phyloP scores from a whole-genome alignment of 2,113 vertebrate species.

The Hypomesus transpacificus region DNA sequence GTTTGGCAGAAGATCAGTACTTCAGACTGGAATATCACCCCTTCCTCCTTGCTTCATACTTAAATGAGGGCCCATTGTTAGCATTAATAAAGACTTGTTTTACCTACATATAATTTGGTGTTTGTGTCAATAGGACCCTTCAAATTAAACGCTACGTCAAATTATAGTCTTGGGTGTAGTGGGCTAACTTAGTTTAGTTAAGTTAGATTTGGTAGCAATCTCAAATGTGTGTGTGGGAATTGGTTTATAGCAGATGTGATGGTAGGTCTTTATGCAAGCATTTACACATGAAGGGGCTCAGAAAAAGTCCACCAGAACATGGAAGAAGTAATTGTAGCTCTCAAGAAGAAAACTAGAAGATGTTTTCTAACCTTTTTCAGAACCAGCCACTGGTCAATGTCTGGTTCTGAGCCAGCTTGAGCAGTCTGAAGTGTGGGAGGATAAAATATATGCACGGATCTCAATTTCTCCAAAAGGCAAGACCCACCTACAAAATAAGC shows the following conservation, averaged over 20 bases:
- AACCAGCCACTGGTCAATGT: too few species aligned
- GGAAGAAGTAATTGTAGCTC: too few species aligned
- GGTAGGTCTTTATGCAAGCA: too few species aligned
- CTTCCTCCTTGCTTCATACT: conserved; percentile 33
- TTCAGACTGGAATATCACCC: conserved; percentile 13
- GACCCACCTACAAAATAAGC: conserved; percentile 10
- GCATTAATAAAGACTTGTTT: conserved; percentile 48
- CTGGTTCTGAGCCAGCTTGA: neutral
- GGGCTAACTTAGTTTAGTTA: conserved; percentile 30
- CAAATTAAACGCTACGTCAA: too few species aligned
- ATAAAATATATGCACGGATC: conserved; percentile 33
- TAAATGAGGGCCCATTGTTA: conserved; percentile 44
- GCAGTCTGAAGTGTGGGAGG: conserved; percentile 9
- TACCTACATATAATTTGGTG: too few species aligned
- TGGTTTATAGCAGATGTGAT: neutral
- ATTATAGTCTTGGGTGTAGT: conserved; percentile 20
- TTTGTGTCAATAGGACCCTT: too few species aligned
- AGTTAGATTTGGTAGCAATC: conserved; percentile 42
- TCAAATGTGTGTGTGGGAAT: conserved; percentile 17
- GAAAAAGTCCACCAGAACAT: too few species aligned
- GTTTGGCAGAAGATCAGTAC: conserved; percentile 59
- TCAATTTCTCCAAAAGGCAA: conserved; percentile 11
- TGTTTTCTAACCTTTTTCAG: too few species aligned
- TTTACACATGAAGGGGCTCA: too few species aligned
- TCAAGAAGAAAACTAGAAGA: too few species aligned